Base-by-base conservation (phyloP, 2,113 vertebrate genomes). In the Colinus virginianus region DNA sequence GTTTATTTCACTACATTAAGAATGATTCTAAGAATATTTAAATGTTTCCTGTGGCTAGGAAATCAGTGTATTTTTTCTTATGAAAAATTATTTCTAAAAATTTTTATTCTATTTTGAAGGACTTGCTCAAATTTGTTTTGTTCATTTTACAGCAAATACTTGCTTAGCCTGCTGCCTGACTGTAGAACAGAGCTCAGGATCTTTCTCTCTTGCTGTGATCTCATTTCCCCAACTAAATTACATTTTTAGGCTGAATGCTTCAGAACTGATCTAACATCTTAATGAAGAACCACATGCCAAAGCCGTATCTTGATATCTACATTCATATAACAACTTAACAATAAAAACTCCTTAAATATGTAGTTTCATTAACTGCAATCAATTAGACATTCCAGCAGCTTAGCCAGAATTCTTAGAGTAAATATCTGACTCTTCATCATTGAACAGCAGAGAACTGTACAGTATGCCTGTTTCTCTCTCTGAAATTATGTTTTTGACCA, bases 1-100 rank as follows among this genome's bases (percentile, higher is more conserved):
- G 62, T 95, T 97, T 95, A 95, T 59, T 97, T 91, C 74, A 95
- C 88, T 88, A 95, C 53, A 95, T 30, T 80, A 96, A 68, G 32
- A 84, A 49, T 70, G 64, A 87, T 81, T 89, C 93, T 58, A 66
- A 55, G 51, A 92, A 20, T 90, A 92, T 36, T 90, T 86, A 51
- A 91, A 78, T 1, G 59, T 34, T 43, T 89, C 38, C 46, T 88
- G 64, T 66, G 64, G 71, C 13, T 92, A 94, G 78, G 71, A 89
- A 76, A 76, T 21, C 8, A 12, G 0, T 0, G 0, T 22, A 40
- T 32, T 84, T 84, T 43, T 38, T 23, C 13, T 53, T 12, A 80
- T 0, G 3, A 46, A 81, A 72, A 62, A 34, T 2, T 11, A 21
- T 9, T 74, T 42, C 25, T 59, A 32, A 19, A 74, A 83, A 38